Conservation (phyloP, 1,140 invertebrate species). For the Chrysopa pallens region DNA sequence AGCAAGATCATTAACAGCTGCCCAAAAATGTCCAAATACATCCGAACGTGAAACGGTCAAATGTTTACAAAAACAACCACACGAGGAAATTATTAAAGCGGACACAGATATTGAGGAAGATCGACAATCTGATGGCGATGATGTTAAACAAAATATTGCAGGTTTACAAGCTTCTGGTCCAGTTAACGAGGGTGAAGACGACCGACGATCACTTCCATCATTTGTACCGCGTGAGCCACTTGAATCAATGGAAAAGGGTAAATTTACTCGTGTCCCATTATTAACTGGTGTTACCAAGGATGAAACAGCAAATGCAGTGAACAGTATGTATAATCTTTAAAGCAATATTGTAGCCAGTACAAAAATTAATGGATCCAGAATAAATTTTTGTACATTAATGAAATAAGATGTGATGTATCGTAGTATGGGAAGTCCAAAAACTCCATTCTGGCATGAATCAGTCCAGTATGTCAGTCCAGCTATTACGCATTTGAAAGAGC, state of each 20-base stretch:
- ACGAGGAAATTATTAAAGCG: conserved; percentile 19
- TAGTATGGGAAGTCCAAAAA: no score
- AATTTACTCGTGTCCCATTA: conserved; percentile 37
- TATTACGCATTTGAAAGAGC: no score
- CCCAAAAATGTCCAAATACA: conserved; percentile 32
- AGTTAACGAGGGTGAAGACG: conserved; percentile 40
- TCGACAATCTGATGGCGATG: conserved; percentile 4
- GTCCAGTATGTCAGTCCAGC: no score
- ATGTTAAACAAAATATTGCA: conserved; percentile 7
- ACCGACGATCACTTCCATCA: conserved; percentile 36
- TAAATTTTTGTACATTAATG: no score
- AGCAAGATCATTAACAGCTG: conserved; percentile 26
- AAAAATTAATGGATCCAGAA: no score
- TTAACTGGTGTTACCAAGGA: conserved; percentile 50
- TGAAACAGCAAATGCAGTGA: conserved; percentile 41
- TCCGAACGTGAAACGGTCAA: conserved; percentile 29
- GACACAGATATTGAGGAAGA: conserved; percentile 29
- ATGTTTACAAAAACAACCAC: conserved; percentile 33
- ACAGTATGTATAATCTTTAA: conserved; percentile 20
- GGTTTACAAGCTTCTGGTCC: conserved; percentile 27
- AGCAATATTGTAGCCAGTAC: no score
- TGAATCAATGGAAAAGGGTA: conserved; percentile 29
- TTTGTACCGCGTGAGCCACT: conserved; percentile 34
- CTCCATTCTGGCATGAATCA: no score
- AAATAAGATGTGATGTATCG: no score